phyloP scores from a whole-genome alignment of 2,113 vertebrate genomes.

The Sciurus niger region DNA sequence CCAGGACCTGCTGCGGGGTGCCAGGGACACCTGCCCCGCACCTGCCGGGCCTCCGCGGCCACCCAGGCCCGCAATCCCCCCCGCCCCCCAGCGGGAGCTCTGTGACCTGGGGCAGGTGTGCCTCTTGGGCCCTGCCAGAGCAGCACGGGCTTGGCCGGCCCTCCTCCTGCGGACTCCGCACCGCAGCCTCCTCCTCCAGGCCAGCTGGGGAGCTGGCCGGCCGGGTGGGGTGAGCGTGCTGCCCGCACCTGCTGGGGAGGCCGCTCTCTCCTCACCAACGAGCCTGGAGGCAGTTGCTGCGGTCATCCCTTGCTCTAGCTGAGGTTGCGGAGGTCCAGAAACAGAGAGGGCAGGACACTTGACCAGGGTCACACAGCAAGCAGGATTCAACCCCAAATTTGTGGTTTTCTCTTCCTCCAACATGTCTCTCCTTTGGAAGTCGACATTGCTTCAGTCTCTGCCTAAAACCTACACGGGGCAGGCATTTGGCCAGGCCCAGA shows the following conservation, averaged over 20 bases:
- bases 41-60: conserved; percentile 38
- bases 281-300: background rate
- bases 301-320: background rate
- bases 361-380: conserved; percentile 1
- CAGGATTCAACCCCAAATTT: background rate
- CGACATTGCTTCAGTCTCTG: fast-evolving
- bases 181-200: background rate
- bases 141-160: background rate
- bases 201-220: background rate
- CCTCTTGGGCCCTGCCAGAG: background rate
- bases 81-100: fast-evolving
- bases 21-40: conserved; percentile 64
- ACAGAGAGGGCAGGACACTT: conserved; percentile 40
- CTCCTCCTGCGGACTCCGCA: background rate
- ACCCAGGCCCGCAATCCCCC: background rate
- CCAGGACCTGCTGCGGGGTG: background rate
- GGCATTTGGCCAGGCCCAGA: background rate
- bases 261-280: background rate
- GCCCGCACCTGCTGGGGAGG: conserved; percentile 10
- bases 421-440: background rate
- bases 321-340: background rate
- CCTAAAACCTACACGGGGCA: background rate
- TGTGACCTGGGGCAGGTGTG: conserved; percentile 56
- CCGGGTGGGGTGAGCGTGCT: too few species aligned
- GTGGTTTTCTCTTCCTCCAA: background rate